phyloP scores from a whole-genome alignment of 1,140 invertebrate species.

The Cotesia chilonis region DNA sequence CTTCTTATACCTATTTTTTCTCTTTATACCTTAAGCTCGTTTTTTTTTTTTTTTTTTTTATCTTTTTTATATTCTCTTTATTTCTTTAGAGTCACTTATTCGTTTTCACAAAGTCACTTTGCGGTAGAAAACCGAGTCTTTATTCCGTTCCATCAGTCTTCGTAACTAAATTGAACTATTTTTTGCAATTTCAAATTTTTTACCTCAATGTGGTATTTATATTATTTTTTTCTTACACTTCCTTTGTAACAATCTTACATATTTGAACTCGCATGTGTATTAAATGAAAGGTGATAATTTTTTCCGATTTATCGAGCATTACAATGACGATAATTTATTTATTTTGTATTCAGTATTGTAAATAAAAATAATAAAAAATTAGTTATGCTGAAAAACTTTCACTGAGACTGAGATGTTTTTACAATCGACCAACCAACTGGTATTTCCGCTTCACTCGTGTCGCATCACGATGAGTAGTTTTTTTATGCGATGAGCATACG shows the following conservation, averaged over 20 bases:
- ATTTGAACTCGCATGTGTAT: too few relatives aligned
- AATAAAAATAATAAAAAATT: background rate
- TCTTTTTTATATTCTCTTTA: too few relatives aligned
- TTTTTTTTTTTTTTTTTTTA: background rate
- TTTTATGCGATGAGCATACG: background rate
- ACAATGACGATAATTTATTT: too few relatives aligned
- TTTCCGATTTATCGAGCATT: too few relatives aligned
- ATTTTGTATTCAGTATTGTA: background rate
- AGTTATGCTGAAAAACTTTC: conserved; percentile 22
- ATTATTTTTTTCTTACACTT: background rate
- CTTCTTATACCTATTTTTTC: background rate
- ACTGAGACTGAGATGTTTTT: conserved; percentile 18
- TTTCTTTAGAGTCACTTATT: background rate
- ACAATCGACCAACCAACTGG: conserved; percentile 7
- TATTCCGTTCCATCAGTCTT: conserved; percentile 4
- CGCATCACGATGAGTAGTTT: conserved; percentile 27
- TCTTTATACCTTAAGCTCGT: background rate
- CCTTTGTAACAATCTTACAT: too few relatives aligned
- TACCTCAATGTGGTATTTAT: background rate
- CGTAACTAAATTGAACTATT: background rate
- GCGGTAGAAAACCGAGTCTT: background rate
- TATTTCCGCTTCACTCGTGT: conserved; percentile 25
- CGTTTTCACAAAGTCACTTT: background rate
- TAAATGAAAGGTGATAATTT: too few relatives aligned
- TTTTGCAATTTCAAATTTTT: background rate